These are phyloP conservation scores for Chrysolina americana DNA, from an alignment of 2,888 invertebrate species.

Conservation along the genomic window DNA sequence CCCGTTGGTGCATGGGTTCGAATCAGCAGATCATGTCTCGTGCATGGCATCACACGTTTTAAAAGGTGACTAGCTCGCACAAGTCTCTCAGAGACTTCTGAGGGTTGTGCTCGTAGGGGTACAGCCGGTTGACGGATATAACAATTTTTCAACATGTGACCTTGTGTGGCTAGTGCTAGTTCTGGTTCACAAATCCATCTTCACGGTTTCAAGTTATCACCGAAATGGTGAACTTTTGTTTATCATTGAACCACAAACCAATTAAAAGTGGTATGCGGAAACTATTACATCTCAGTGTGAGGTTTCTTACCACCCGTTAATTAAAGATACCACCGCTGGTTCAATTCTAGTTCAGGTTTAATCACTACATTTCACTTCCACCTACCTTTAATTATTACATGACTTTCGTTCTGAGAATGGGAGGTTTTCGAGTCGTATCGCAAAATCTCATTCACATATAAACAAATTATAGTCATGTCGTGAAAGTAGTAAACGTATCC, in stretches of 20 bases:
- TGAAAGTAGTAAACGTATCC: constrained; percentile 9
- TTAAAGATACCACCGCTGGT: constrained; percentile 22
- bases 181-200: too few species aligned
- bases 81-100: too few species aligned
- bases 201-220: too few species aligned
- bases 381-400: constrained; percentile 6
- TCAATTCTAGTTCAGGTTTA: background rate
- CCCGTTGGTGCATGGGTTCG: too few species aligned
- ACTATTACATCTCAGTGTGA: constrained; percentile 15
- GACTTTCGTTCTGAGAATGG: constrained; percentile 7
- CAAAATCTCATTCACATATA: constrained; percentile 15
- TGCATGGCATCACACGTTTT: too few species aligned
- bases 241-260: background rate
- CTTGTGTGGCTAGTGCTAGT: too few species aligned
- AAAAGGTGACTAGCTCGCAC: too few species aligned
- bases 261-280: constrained; percentile 28
- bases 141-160: too few species aligned
- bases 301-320: constrained; percentile 21
- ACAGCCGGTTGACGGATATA: too few species aligned
- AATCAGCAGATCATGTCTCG: too few species aligned
- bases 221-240: background rate
- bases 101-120: too few species aligned
- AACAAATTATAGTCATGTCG: constrained; percentile 20
- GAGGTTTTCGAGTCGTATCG: constrained; percentile 7
- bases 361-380: constrained; percentile 11